phyloP scores from a whole-genome alignment of 2,797 vertebrate species.

The Fratercula arctica region DNA sequence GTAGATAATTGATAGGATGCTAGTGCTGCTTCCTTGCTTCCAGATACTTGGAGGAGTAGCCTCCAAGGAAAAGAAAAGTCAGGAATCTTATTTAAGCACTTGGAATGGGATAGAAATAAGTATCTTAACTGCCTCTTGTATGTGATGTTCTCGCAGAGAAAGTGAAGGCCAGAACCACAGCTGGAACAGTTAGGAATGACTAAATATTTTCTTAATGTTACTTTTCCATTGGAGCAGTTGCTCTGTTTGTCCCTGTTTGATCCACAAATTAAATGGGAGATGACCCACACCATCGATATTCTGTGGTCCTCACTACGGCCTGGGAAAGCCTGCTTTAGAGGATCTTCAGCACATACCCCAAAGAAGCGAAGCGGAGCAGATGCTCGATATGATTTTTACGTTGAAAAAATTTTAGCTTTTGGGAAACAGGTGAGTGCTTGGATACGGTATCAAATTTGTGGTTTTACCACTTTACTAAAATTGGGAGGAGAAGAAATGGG shows the following conservation, averaged over 20 bases:
- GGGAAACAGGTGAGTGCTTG: background rate
- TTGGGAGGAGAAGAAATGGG: background rate
- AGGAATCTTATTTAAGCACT: background rate
- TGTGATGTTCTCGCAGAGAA: background rate
- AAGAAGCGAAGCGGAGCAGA: background rate
- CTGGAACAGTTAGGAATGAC: background rate
- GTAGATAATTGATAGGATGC: background rate
- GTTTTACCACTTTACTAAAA: background rate
- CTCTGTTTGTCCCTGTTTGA: background rate
- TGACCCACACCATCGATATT: background rate
- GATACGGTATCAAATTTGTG: background rate
- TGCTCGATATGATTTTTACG: background rate
- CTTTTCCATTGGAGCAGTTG: background rate
- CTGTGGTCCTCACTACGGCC: background rate
- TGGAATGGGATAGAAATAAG: background rate
- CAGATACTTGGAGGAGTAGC: background rate
- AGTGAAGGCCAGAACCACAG: constrained; percentile 4
- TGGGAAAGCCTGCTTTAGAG: background rate
- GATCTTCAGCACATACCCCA: background rate
- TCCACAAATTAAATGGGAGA: background rate
- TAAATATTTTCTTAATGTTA: background rate
- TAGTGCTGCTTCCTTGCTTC: background rate
- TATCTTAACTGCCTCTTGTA: background rate
- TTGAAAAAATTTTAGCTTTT: background rate
- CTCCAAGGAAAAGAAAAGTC: background rate